Conservation (phyloP, 2,113 vertebrate genomes). For the Entosphenus tridentatus region DNA sequence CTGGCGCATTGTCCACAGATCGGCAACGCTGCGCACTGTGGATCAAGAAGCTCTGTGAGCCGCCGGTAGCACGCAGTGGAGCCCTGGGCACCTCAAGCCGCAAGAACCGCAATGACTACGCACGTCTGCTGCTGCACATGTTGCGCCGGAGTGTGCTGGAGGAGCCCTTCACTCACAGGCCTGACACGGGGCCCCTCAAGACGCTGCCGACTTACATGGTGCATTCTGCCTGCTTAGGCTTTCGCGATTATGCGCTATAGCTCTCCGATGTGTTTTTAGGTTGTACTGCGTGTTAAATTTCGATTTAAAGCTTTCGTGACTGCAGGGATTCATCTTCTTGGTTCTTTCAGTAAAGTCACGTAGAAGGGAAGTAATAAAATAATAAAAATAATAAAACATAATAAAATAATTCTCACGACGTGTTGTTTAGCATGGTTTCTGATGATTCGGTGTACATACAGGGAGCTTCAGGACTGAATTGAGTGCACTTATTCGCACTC, state of each 20-base stretch:
- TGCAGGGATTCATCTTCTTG: no score
- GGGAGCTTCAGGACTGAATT: not conserved
- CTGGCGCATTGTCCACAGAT: conserved; percentile 23
- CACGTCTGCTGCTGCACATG: conserved; percentile 61
- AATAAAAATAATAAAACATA: no score
- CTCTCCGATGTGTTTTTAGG: not conserved
- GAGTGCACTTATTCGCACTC: not conserved
- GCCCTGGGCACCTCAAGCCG: conserved; percentile 19
- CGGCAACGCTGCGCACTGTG: conserved; percentile 52
- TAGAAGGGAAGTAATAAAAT: no score
- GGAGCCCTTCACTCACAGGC: conserved; percentile 45
- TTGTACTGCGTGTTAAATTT: no score
- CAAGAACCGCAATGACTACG: conserved; percentile 57
- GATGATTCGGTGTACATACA: not conserved
- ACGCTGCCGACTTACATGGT: conserved; percentile 65
- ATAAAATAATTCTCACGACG: no score
- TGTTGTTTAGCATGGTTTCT: not conserved
- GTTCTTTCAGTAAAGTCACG: no score
- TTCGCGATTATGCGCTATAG: not conserved
- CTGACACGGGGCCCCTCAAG: conserved; percentile 43
- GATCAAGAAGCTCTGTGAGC: conserved; percentile 77
- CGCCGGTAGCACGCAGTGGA: conserved; percentile 30
- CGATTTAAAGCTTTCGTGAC: no score
- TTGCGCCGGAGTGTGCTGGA: conserved; percentile 45
- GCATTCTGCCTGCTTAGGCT: conserved; percentile 9